Conservation (phyloP, 2,113 vertebrate species). For the Mionectes macconnelli region DNA sequence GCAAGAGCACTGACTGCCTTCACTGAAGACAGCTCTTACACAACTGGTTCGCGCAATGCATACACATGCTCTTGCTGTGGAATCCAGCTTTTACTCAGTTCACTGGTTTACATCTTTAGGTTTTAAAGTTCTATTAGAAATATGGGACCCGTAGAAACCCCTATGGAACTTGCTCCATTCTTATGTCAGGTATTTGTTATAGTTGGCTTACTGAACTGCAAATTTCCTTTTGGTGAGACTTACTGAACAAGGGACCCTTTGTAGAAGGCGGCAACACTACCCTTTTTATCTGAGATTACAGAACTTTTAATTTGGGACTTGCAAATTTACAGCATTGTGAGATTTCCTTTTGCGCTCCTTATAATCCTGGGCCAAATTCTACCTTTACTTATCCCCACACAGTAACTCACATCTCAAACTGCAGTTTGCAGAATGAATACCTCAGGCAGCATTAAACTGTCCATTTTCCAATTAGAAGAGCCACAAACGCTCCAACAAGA, state of each 20-base stretch:
- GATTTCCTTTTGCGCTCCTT: not conserved
- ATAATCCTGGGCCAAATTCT: not conserved
- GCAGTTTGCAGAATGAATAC: not conserved
- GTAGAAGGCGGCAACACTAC: constrained; percentile 60
- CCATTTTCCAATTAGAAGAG: not conserved
- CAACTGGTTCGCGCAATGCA: not conserved
- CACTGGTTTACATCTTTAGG: not conserved
- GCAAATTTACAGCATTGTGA: constrained; percentile 31
- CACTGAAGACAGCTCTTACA: not conserved
- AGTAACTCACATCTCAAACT: not conserved
- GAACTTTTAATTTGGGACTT: constrained; percentile 66
- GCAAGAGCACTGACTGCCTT: not conserved
- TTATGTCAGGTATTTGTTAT: constrained; percentile 56
- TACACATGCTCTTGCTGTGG: not conserved
- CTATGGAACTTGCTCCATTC: not conserved
- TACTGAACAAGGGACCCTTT: constrained; percentile 69
- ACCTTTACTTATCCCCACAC: not conserved
- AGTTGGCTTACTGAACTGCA: constrained; percentile 41
- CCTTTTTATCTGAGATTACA: constrained; percentile 54
- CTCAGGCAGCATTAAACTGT: not conserved
- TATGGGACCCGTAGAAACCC: not conserved
- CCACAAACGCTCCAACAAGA: not conserved
- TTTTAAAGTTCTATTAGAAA: not conserved
- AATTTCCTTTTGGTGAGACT: constrained; percentile 63
- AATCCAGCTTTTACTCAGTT: constrained; percentile 1